These are phyloP conservation scores for Aurelia aurita DNA, from an alignment of 30 jellyfish, hydroid and myxozoan genomes.

Conservation along the genomic window DNA sequence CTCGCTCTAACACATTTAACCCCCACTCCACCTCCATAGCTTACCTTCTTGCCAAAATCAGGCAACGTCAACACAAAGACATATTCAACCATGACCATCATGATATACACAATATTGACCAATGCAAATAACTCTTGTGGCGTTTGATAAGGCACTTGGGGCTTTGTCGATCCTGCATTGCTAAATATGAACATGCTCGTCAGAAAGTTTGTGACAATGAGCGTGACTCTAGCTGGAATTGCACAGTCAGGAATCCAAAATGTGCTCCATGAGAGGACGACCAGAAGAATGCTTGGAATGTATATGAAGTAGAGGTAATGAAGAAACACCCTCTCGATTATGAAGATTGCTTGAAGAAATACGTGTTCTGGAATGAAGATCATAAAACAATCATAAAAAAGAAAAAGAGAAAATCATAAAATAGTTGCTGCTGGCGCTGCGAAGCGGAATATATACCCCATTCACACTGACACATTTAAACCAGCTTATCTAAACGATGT, in stretches of 20 bases:
- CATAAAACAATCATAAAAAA: neutral
- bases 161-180: conserved; percentile 13
- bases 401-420: neutral
- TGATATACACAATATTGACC: conserved; percentile 31
- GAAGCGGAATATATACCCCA: no score
- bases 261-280: conserved; percentile 45
- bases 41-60: neutral
- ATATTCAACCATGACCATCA: conserved; percentile 48
- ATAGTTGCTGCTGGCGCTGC: no score
- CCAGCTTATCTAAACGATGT: no score
- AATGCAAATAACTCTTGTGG: conserved; percentile 46
- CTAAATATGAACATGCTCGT: conserved; percentile 53
- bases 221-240: conserved; percentile 74
- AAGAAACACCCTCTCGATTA: conserved; percentile 22
- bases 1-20: no score
- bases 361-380: conserved; percentile 21
- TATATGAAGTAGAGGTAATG: conserved; percentile 42
- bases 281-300: conserved; percentile 53
- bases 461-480: no score
- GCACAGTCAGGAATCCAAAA: conserved; percentile 67
- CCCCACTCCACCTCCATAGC: neutral
- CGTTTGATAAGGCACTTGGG: conserved; percentile 56
- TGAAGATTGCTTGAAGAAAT: conserved; percentile 25
- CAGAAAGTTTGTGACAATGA: conserved; percentile 66
- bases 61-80: neutral